Evolutionary conservation across 2,888 invertebrate species (phyloP).

Genomic region (Antheraea assamensis): DNA sequence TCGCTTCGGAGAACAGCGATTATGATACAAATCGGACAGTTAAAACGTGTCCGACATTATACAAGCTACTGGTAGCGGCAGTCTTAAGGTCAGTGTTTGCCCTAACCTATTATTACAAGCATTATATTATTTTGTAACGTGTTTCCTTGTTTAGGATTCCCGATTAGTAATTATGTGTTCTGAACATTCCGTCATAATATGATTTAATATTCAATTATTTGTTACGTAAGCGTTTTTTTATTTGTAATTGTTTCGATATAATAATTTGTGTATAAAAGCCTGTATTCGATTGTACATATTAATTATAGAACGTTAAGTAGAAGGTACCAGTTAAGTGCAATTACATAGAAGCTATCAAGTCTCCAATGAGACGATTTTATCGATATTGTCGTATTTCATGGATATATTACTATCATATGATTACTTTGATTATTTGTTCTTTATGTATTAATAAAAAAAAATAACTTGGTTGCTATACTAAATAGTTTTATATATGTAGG

Average conservation of each 20-base stretch:
- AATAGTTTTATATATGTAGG: not conserved
- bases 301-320: too few relatives aligned
- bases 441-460: not conserved
- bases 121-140: constrained; percentile 21
- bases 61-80: constrained; percentile 19
- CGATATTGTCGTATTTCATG: not conserved
- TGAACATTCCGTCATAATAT: not conserved
- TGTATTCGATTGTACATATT: not conserved
- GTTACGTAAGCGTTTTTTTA: not conserved
- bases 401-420: not conserved
- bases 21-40: constrained; percentile 23
- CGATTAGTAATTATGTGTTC: constrained; percentile 5
- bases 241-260: not conserved
- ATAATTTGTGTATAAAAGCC: not conserved
- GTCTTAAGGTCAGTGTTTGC: constrained; percentile 24
- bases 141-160: constrained; percentile 15
- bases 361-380: not conserved
- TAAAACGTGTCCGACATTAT: constrained; percentile 21
- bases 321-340: too few relatives aligned
- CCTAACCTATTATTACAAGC: constrained; percentile 26
- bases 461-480: not conserved
- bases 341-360: not conserved
- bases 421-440: not conserved
- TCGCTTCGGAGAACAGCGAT: constrained; percentile 18
- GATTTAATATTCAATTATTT: not conserved